Evolutionary conservation across 2,797 vertebrate species (phyloP), one percentile per base, ranked within the genome.

Genomic region (Danio albolineatus): DNA sequence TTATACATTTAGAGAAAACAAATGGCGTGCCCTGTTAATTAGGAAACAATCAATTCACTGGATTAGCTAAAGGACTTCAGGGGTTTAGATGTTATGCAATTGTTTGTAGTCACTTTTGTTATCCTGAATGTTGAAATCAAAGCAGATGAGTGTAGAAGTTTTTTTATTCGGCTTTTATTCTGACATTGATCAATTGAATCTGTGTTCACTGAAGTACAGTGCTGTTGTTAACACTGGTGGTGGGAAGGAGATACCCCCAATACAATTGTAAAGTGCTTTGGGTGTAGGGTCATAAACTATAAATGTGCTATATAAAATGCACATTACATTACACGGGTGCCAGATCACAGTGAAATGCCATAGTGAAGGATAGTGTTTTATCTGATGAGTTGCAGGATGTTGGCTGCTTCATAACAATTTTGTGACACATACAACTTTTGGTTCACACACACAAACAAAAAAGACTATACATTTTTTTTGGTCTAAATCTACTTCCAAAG

Each of bases 21-120:
- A 53, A 56, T 51, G 62, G 48, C 16, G 19, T 66, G 43, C 62
- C 46, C 19, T 74, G 80, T 65, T 78, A 53, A 78, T 84, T 74
- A 48, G 8, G 43, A 71, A 72, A 44, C 61, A 71, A 7, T 56
- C 38, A 43, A 17, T 56, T 56, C n/a, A 56, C 38, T 56, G 53
- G 38, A 71, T 14, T 56, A 71, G 17, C 51, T 17, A 56, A 2
- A 43, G 19, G 51, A 69, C 69, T 21, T 56, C 43, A 54, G 17
- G 43, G 51, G 36, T 21, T 43, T 14, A 43, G 41, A 57, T 57
- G 51, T 56, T 72, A 56, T 17, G 7, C 14, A 59, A 8, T 43
- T 73, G 71, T 36, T 60, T 59, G 19, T 46, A 7, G 70, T 8
- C 70, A 14, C 10, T 36, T 59, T 70, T 70, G 48, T 53, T 53